These are phyloP conservation scores for Oryzaephilus surinamensis DNA, from an alignment of 1,140 invertebrate genomes.

Conservation along the genomic window DNA sequence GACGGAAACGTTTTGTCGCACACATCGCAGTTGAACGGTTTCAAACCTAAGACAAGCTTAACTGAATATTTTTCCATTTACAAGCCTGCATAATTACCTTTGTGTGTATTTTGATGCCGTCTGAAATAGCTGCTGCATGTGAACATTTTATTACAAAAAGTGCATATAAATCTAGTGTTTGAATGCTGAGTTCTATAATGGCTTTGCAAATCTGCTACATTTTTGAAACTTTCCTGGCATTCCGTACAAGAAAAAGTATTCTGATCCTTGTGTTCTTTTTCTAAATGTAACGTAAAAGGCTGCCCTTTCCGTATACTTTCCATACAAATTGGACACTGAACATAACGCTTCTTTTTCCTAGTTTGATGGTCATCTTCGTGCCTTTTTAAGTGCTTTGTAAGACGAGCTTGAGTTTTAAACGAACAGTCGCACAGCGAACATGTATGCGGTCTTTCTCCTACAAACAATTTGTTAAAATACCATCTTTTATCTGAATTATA, in stretches of 20 bases:
- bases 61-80: constrained; percentile 35
- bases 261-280: constrained; percentile 17
- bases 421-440: constrained; percentile 24
- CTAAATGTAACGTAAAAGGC: constrained; percentile 22
- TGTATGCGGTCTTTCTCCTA: constrained; percentile 24
- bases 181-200: constrained; percentile 49
- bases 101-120: constrained; percentile 28
- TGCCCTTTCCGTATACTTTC: constrained; percentile 20
- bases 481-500: not conserved
- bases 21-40: constrained; percentile 23
- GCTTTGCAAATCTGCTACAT: constrained; percentile 17
- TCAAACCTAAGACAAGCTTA: constrained; percentile 17
- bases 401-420: constrained; percentile 27
- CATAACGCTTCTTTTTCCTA: constrained; percentile 12
- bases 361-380: constrained; percentile 21
- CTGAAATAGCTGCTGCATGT: constrained; percentile 20
- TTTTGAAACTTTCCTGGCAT: constrained; percentile 25
- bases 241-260: constrained; percentile 21
- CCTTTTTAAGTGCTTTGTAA: constrained; percentile 25
- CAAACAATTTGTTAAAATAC: constrained; percentile 4
- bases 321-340: constrained; percentile 21
- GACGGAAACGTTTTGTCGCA: constrained; percentile 25
- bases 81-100: constrained; percentile 17
- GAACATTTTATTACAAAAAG: constrained; percentile 58
- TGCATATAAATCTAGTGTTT: constrained; percentile 68